Evolutionary conservation across 2,888 invertebrate genomes (phyloP).

Genomic region (Nineta flava): DNA sequence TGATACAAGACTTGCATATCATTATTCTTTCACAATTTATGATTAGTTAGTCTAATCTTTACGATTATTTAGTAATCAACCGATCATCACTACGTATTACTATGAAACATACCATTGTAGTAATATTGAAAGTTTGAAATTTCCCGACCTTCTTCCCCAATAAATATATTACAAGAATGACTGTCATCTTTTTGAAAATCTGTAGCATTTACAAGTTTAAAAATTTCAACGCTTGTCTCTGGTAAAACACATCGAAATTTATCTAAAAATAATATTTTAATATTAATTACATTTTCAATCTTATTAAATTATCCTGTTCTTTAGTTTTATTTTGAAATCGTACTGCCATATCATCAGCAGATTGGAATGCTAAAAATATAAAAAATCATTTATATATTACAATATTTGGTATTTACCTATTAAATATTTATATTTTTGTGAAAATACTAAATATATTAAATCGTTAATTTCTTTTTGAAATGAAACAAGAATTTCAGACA

Average conservation of each 20-base stretch:
- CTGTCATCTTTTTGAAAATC: constrained; percentile 13
- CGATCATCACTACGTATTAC: no score
- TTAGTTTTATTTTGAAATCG: no score
- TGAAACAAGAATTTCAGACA: constrained; percentile 21
- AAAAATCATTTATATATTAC: not conserved
- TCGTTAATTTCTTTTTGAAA: no score
- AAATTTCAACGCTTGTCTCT: not conserved
- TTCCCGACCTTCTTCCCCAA: constrained; percentile 8
- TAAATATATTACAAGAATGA: constrained; percentile 5
- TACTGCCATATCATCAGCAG: no score
- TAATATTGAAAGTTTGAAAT: constrained; percentile 10
- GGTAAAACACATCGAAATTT: constrained; percentile 3
- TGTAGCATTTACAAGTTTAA: not conserved
- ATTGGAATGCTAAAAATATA: no score
- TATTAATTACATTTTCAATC: no score
- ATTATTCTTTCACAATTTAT: no score
- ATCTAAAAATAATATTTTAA: no score
- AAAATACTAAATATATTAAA: constrained; percentile 26
- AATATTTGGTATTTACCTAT: constrained; percentile 27
- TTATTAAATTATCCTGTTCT: no score
- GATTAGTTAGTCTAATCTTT: no score
- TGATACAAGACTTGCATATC: no score
- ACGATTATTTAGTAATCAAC: no score
- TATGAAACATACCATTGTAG: constrained; percentile 5
- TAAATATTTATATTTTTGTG: constrained; percentile 46